Base-by-base conservation (phyloP, 2,113 vertebrate genomes). In the Oxygymnocypris stewartii region DNA sequence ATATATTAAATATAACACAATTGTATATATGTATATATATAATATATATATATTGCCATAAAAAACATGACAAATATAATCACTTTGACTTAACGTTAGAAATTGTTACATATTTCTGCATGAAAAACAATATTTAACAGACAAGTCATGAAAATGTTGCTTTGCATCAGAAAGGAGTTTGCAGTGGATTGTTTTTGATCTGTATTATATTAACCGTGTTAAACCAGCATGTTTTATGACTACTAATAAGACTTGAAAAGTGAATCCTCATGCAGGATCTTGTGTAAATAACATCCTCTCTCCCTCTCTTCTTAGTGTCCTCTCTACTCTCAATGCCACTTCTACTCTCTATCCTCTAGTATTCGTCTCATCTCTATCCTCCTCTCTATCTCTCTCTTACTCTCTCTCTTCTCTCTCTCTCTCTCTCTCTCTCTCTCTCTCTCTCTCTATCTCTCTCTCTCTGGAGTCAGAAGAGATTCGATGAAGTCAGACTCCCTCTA, bases 401-500 rank as follows among this genome's bases (percentile, higher is more conserved):
- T 31, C 28, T 31, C 28, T 31, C 28, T 31, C 28, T 31, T 31
- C 28, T 31, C 28, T 31, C 28, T 31, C 28, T 31, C 28, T 31
- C 28, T 31, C 28, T 31, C 28, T 31, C 28, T 31, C 28, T 31
- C 28, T 31, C 28, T 31, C 28, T 31, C 28, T 31, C 28, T 31
- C 28, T 31, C 28, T 31, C 28, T 31, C 28, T 31, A 1, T 31
- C 28, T 31, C 28, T 31, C 28, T 31, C 28, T 31, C 28, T n/a
- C n/a, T n/a, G n/a, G 31, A 35, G 49, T 59, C 18, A n/a, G 16
- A 79, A 31, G 28, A 10, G 20, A 80, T 63, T 77, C 28, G n/a
- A 23, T 82, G 84, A 67, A 49, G 57, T 84, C 81, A 79, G 37
- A 42, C 57, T 4, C 81, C 85, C 85, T 84, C 87, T 86, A 84